These are phyloP conservation scores for Perca flavescens DNA, from an alignment of 2,113 vertebrate genomes.

Conservation along the genomic window DNA sequence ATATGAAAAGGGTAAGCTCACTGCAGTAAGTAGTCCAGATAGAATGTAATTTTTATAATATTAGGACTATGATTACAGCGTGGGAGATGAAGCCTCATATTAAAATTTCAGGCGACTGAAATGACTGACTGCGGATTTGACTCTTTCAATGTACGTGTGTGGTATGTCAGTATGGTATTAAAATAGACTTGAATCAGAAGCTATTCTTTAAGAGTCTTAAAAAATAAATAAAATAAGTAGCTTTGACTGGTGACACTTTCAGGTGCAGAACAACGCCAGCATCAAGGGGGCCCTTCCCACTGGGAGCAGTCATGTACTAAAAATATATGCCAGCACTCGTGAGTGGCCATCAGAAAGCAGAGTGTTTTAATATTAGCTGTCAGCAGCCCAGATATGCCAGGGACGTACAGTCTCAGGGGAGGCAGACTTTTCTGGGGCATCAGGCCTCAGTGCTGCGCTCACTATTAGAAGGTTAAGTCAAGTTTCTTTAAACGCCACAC, in stretches of 20 bases:
- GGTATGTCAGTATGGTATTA: not conserved
- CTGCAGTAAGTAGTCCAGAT: too few relatives aligned
- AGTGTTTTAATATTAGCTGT: slow-evolving; percentile 54
- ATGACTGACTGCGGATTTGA: too few relatives aligned
- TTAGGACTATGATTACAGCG: too few relatives aligned
- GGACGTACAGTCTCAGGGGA: slow-evolving; percentile 41
- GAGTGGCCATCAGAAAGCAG: slow-evolving; percentile 7
- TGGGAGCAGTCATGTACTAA: slow-evolving; percentile 9
- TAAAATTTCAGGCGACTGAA: too few relatives aligned
- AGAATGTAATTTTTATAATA: too few relatives aligned
- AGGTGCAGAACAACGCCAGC: not conserved
- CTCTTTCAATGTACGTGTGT: too few relatives aligned
- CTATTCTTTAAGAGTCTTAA: not conserved
- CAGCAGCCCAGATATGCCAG: slow-evolving; percentile 23
- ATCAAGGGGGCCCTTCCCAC: not conserved
- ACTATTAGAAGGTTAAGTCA: slow-evolving; percentile 45
- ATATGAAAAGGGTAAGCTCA: too few relatives aligned
- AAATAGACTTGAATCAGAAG: not conserved
- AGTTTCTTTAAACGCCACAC: slow-evolving; percentile 10
- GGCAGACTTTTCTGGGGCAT: slow-evolving; percentile 61
- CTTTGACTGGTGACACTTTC: not conserved
- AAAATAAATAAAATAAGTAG: not conserved
- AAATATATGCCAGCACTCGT: slow-evolving; percentile 29
- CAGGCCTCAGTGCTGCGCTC: not conserved
- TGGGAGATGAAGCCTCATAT: too few relatives aligned